phyloP scores from a whole-genome alignment of 1,140 invertebrate genomes.

The Neotoxoptera formosana region DNA sequence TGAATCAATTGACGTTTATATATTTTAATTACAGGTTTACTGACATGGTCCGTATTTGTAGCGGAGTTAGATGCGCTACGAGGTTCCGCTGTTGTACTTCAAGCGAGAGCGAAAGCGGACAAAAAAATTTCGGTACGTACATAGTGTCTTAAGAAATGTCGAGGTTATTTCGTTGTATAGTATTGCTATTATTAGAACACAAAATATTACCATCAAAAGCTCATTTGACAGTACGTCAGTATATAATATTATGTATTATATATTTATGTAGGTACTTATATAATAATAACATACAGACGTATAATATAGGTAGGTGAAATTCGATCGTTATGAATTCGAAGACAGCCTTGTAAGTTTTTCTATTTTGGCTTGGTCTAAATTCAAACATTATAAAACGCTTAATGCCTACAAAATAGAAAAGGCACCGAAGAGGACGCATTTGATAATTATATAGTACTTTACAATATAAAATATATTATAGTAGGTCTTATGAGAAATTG shows the following conservation, averaged over 20 bases:
- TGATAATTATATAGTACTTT: too few species aligned
- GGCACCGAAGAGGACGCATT: too few species aligned
- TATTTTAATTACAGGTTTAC: slow-evolving; percentile 56
- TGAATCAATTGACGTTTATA: neutral
- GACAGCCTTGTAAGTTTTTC: neutral
- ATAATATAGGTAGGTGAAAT: neutral
- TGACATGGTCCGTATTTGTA: slow-evolving; percentile 56
- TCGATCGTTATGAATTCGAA: neutral
- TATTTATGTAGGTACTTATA: neutral
- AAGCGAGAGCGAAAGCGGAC: slow-evolving; percentile 61
- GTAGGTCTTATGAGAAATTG: neutral
- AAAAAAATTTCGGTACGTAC: slow-evolving; percentile 60
- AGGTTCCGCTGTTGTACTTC: slow-evolving; percentile 61
- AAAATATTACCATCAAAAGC: neutral
- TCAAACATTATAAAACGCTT: neutral
- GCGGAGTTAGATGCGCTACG: slow-evolving; percentile 57
- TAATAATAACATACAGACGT: neutral
- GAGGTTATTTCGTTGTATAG: slow-evolving; percentile 13
- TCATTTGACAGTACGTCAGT: neutral
- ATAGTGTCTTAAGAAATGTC: neutral
- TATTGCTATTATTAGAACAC: neutral
- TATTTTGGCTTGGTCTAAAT: neutral
- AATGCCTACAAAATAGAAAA: neutral
- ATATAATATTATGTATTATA: neutral
- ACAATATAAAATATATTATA: too few species aligned